Evolutionary conservation across 2,797 vertebrate genomes (phyloP), one percentile per base, ranked within the genome.

Genomic region (Sebastiscus tertius): DNA sequence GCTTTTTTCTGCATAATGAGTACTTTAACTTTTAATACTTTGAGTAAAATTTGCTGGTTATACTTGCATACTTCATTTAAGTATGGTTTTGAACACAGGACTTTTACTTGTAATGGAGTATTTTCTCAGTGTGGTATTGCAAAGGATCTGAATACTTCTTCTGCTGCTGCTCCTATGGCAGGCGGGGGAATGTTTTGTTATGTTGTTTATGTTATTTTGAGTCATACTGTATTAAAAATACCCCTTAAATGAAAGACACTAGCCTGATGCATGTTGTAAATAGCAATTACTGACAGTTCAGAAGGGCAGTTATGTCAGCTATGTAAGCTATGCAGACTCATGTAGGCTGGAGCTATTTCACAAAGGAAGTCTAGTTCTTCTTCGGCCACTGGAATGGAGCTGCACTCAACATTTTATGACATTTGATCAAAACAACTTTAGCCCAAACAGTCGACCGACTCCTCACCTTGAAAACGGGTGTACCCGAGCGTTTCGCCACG

Each of bases 381-480:
- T 68, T 61, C n/a, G 2, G 72, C n/a, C 66, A 46, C 64, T 22
- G 65, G 55, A 79, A 42, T 7, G 8, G 24, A 69, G 72, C 76
- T 26, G 54, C 22, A 13, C 62, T 61, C 72, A 9, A 52, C 18
- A 39, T 46, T 61, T n/a, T 39, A 56, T 3, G 3, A 55, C 26
- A 54, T 77, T 49, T 36, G 13, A 75, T 63, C 26, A 14, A 58
- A 82, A 74, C 72, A 68, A 2, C 3, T 22, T 11, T 2, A 24
- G 29, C 36, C n/a, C 24, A 34, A 16, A 31, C 2, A 3, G 4
- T 36, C 10, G 1, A 20, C 4, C 4, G 1, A 9, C 3, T 8
- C 75, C 97, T 96, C 96, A 99, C 98, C 98, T 97, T 99, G 98
- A 94, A 99, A 99, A 76, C 98, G 98, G 56, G 98, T 99, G 91